Evolutionary conservation across 2,113 vertebrate species (phyloP).

Genomic region (Notothenia coriiceps): DNA sequence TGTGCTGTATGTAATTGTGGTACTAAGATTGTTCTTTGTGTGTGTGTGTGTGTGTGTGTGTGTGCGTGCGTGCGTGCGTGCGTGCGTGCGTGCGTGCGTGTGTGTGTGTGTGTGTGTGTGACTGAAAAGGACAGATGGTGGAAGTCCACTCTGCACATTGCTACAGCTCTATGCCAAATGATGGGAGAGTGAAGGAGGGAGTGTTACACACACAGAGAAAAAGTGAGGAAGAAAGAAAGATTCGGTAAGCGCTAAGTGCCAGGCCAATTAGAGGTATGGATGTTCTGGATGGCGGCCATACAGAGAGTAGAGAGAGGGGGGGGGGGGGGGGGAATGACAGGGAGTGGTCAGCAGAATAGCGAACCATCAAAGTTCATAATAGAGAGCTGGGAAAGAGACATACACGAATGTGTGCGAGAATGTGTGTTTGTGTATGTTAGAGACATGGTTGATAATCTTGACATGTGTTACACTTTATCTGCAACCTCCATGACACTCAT

Average conservation of each 20-base stretch:
- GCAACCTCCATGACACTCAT: conserved; percentile 55
- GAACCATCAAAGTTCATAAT: conserved; percentile 45
- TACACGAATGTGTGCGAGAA: conserved; percentile 3
- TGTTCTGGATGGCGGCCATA: conserved; percentile 90
- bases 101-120: conserved; percentile 2
- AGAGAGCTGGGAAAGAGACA: conserved; percentile 23
- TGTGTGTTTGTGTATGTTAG: neutral
- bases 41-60: conserved; percentile 4
- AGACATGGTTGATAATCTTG: conserved; percentile 40
- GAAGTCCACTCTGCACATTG: conserved; percentile 87
- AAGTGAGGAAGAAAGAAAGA: conserved; percentile 50
- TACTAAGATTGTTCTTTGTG: conserved; percentile 3
- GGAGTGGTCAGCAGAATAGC: conserved; percentile 50
- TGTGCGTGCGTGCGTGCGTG: neutral
- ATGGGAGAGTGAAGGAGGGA: conserved; percentile 36
- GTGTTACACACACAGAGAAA: conserved; percentile 33
- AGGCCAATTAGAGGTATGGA: conserved; percentile 94
- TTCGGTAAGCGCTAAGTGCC: conserved; percentile 85
- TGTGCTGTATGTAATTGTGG: conserved; percentile 1
- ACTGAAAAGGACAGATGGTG: conserved; percentile 25
- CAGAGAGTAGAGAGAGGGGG: conserved; percentile 60
- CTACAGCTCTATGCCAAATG: conserved; percentile 86
- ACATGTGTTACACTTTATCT: conserved; percentile 59
- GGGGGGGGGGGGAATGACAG: conserved; percentile 18
- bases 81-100: too few species aligned